Conservation (phyloP, 2,888 invertebrate species). For the Octonoba sinensis region DNA sequence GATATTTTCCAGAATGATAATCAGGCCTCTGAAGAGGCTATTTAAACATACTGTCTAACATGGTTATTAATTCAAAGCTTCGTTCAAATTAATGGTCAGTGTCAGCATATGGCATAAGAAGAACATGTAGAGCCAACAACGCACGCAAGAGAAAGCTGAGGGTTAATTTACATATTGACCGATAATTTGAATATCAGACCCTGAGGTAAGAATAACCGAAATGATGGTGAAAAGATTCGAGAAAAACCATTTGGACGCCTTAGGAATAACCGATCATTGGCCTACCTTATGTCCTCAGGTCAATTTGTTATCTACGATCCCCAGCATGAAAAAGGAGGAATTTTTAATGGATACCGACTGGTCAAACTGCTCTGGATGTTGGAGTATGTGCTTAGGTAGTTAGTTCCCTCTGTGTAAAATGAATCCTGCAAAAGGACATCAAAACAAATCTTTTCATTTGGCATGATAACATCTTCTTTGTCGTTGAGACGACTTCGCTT, state of each 20-base stretch:
- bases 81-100: slow-evolving; percentile 26
- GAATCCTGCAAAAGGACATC: slow-evolving; percentile 3
- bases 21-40: too few relatives aligned
- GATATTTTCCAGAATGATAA: too few relatives aligned
- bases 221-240: slow-evolving; percentile 1
- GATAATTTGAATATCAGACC: slow-evolving; percentile 37
- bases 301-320: slow-evolving; percentile 16
- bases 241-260: slow-evolving; percentile 2
- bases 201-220: not conserved
- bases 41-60: too few relatives aligned
- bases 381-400: slow-evolving; percentile 1
- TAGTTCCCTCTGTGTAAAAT: not conserved
- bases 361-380: slow-evolving; percentile 28
- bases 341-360: slow-evolving; percentile 30
- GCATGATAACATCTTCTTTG: slow-evolving; percentile 24
- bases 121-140: too few relatives aligned
- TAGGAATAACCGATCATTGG: slow-evolving; percentile 40
- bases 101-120: not conserved
- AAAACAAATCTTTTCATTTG: slow-evolving; percentile 9
- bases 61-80: slow-evolving; percentile 33
- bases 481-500: slow-evolving; percentile 16
- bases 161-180: slow-evolving; percentile 41
- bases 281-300: slow-evolving; percentile 24
- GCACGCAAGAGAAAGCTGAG: too few relatives aligned
- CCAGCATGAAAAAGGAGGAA: slow-evolving; percentile 16